Evolutionary conservation across 1,140 invertebrate species (phyloP).

Genomic region (Drosophila sturtevanti): DNA sequence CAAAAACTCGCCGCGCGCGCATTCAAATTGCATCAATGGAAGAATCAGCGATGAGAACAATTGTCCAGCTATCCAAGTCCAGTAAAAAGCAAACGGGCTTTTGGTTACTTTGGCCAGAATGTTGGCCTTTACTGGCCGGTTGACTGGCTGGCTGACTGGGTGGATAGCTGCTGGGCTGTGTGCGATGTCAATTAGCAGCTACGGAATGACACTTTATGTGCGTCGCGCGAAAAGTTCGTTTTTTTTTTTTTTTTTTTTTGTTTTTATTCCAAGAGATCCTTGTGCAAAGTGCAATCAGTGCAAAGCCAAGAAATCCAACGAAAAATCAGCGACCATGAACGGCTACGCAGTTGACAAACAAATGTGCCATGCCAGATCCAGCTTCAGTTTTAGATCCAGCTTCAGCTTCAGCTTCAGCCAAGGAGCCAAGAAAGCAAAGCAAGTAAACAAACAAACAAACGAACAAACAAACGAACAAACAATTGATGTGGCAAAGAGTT

Average conservation of each 20-base stretch:
- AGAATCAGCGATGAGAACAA: constrained; percentile 60
- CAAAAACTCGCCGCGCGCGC: constrained; percentile 59
- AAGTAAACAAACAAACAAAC: constrained; percentile 26
- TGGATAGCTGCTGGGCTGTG: constrained; percentile 61
- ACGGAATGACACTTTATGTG: constrained; percentile 82
- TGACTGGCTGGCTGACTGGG: constrained; percentile 14
- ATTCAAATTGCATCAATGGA: constrained; percentile 76
- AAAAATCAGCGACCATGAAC: constrained; percentile 72
- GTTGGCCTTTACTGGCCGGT: constrained; percentile 9
- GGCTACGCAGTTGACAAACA: constrained; percentile 80
- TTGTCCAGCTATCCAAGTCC: constrained; percentile 45
- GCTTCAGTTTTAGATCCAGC: neutral
- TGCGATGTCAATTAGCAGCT: constrained; percentile 82
- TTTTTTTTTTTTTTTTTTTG: too few relatives aligned
- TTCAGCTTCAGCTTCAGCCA: neutral
- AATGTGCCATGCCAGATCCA: constrained; percentile 53
- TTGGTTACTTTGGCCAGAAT: constrained; percentile 13
- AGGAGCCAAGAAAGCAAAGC: neutral
- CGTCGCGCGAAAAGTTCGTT: constrained; percentile 62
- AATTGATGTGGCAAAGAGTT: constrained; percentile 60
- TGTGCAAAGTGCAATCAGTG: constrained; percentile 80
- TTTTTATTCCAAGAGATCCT: constrained; percentile 45
- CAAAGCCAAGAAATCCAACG: constrained; percentile 68
- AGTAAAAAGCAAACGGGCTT: constrained; percentile 6
- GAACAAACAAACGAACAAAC: constrained; percentile 68